Base-by-base conservation (phyloP, 2,113 vertebrate genomes). In the Malurus melanocephalus region DNA sequence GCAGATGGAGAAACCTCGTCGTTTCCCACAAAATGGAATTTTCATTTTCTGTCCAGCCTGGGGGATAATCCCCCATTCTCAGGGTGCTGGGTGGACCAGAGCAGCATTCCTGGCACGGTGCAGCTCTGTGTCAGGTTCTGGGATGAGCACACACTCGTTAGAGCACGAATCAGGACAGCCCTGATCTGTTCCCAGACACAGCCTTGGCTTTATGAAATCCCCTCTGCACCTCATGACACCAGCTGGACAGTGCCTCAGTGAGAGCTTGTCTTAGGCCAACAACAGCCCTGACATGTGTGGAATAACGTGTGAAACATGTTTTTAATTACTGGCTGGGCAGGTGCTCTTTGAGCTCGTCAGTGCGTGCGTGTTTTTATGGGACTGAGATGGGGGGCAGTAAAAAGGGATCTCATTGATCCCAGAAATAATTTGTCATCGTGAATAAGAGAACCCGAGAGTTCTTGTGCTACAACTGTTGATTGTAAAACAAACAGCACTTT, bases 401-500 rank as follows among this genome's bases (percentile, higher is more conserved):
- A 91, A 92, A 64, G 48, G 51, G 75, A 51, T 67, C 49, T 83
- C 57, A 75, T 88, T 87, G 82, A 92, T 91, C 68, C 80, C 65
- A 56, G 49, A 51, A 85, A 93, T 64, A 85, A 83, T 88, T 95
- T 64, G 27, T 88, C 69, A 72, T 53, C 45, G 5, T 32, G 56
- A 87, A 66, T 74, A 74, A 69, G 35, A 84, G 69, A 88, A 69
- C 20, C 17, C 2, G 3, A 76, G 77, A 86, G 74, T 66, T 52
- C 69, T 76, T 66, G 16, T 10, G 20, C 79, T 80, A 49, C 68
- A 93, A 26, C 38, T 28, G 56, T 73, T 85, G 89, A 69, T 62
- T 87, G 65, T 74, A 91, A 93, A 84, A 93, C 45, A 91, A 90
- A 82, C 86, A 93, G 33, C 56, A 53, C 75, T 79, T 91, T 91